Conservation (phyloP, 2,888 invertebrate genomes). For the Lissonota sp. region DNA sequence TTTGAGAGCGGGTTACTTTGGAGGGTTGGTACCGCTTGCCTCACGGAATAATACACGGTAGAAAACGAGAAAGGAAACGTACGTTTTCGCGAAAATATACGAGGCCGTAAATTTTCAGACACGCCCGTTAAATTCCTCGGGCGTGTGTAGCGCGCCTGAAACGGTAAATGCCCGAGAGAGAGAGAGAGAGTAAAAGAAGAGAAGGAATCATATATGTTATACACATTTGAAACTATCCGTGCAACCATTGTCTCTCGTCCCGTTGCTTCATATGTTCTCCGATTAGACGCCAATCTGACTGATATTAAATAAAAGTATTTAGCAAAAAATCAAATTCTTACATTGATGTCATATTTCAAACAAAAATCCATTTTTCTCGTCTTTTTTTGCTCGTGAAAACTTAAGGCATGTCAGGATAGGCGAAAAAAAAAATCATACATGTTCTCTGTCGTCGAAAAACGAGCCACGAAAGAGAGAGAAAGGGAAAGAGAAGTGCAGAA, state of each 20-base stretch:
- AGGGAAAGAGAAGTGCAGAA: conserved; percentile 36
- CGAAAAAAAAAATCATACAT: no score
- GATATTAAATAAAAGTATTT: no score
- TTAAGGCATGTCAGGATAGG: no score
- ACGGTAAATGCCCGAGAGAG: conserved; percentile 26
- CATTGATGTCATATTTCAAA: no score
- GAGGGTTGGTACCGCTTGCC: conserved; percentile 53
- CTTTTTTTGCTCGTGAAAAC: no score
- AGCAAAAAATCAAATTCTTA: no score
- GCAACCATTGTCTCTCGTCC: no score
- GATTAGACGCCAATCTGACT: no score
- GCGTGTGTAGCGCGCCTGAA: conserved; percentile 41
- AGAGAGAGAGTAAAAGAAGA: conserved; percentile 63
- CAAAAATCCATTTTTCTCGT: no score
- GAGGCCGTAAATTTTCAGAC: conserved; percentile 67
- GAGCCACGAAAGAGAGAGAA: not conserved
- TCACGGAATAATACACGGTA: conserved; percentile 40
- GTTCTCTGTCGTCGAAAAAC: no score
- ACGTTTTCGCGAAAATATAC: conserved; percentile 67
- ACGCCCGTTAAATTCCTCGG: conserved; percentile 66
- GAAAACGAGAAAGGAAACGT: conserved; percentile 62
- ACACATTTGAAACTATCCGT: no score
- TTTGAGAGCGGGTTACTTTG: conserved; percentile 20
- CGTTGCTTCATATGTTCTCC: no score
- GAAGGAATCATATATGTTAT: conserved; percentile 1